Evolutionary conservation across 2,888 invertebrate species (phyloP).

Genomic region (Epirrhoe alternata): DNA sequence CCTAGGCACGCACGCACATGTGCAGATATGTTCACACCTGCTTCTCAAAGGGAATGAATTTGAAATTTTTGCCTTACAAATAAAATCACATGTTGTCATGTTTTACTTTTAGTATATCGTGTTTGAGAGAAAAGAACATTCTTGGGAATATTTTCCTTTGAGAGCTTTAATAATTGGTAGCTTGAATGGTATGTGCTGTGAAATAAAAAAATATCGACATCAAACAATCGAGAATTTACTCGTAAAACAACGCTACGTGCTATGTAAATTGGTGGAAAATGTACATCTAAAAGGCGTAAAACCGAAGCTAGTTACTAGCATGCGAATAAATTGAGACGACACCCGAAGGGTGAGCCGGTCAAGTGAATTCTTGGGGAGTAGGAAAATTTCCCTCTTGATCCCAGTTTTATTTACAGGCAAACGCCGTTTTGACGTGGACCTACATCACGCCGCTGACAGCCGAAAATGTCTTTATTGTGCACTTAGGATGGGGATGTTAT

Average conservation of each 20-base stretch:
- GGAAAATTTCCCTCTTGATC: constrained; percentile 52
- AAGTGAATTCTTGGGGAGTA: constrained; percentile 42
- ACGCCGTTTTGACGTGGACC: constrained; percentile 59
- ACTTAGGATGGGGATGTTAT: constrained; percentile 47
- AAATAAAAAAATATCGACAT: too few species aligned
- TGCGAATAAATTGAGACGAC: constrained; percentile 39
- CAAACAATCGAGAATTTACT: too few species aligned
- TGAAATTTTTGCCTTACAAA: not conserved
- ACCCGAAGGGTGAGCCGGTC: constrained; percentile 38
- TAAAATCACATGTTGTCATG: not conserved
- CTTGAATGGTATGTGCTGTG: too few species aligned
- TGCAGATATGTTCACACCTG: not conserved
- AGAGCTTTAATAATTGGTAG: too few species aligned
- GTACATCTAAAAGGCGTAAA: constrained; percentile 2
- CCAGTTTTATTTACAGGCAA: constrained; percentile 57
- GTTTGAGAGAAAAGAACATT: too few species aligned
- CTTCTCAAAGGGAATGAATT: not conserved
- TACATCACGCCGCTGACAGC: constrained; percentile 56
- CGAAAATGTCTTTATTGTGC: constrained; percentile 61
- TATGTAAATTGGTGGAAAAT: not conserved
- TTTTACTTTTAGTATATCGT: too few species aligned
- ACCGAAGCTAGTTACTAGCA: not conserved
- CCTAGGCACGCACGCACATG: not conserved
- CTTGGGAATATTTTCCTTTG: too few species aligned
- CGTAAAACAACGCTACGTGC: not conserved